Conservation (phyloP, 1,140 invertebrate species). For the Diploscapter pachys region DNA sequence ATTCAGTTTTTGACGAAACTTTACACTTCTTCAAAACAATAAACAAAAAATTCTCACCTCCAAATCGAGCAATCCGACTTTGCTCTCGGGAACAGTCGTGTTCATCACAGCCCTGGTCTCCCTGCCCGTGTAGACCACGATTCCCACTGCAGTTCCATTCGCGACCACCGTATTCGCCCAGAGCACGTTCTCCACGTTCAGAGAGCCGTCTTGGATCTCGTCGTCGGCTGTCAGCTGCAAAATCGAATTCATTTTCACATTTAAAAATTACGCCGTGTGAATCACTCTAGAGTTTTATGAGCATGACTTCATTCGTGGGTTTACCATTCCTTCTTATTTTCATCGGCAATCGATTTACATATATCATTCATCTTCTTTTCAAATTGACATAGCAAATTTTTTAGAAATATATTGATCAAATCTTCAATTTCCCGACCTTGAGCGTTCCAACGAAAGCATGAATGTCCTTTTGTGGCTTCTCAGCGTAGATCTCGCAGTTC, state of each 20-base stretch:
- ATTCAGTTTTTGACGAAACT: not conserved
- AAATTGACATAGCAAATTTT: no score
- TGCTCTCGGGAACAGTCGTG: slow-evolving; percentile 87
- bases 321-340: no score
- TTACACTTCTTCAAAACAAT: not conserved
- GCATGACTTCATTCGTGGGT: no score
- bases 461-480: slow-evolving; percentile 95
- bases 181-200: slow-evolving; percentile 92
- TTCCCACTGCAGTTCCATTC: slow-evolving; percentile 83
- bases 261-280: no score
- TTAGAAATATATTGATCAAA: slow-evolving; percentile 61
- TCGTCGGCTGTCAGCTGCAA: slow-evolving; percentile 58
- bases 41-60: slow-evolving; percentile 68
- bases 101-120: slow-evolving; percentile 98
- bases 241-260: no score
- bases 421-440: slow-evolving; percentile 68
- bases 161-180: slow-evolving; percentile 98
- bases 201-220: slow-evolving; percentile 70
- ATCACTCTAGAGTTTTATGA: no score
- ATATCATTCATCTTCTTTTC: no score
- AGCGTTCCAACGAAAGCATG: slow-evolving; percentile 91
- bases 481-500: slow-evolving; percentile 83
- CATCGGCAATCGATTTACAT: no score
- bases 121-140: slow-evolving; percentile 92
- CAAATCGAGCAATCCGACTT: slow-evolving; percentile 87